Base-by-base conservation (phyloP, 2,888 invertebrate genomes). In the Ptychoptera contaminata region DNA sequence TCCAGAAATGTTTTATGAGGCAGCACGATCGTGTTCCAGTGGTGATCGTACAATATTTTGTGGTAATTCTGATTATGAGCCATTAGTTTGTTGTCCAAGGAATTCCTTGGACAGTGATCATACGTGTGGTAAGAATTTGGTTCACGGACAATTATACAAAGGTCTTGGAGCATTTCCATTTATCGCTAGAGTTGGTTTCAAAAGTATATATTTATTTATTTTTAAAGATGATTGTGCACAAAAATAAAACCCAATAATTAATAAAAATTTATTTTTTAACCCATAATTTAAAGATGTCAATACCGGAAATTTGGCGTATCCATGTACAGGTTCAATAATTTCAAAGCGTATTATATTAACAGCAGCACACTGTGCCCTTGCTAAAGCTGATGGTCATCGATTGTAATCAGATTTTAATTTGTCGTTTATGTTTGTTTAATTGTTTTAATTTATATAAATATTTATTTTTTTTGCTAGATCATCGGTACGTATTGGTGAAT, bases 341-440 rank as follows among this genome's bases (percentile, higher is more conserved):
- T 68, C 72, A 1, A 69, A 68, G 7, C 59, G 66, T n/a, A 63
- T 65, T 67, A 70, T 85, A 35, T 60, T 85, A 32, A 84, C 84
- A 0, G 83, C 85, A 0, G 84, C 83, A 0, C 82, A 84, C 55
- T 85, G 85, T 57, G 84, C 83, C 2, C 60, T 84, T 43, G 83
- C 82, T 1, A 82, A 80, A 58, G 79, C 81, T 9, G 77, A 79
- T 43, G 79, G 78, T 52, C 83, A 79, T 57, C 77, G 81, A 62
- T 61, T 85, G 83, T 84, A 67, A 74, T 77, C 71, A 50, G 15
- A 42, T 29, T 31, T 40, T 45, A 41, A 29, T 29, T 16, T 36
- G 15, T 35, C 14, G 45, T 37, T 23, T 30, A 12, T 16, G 31
- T 8, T 6, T 11, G 32, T 32, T 11, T 32, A 32, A 14, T 35